These are phyloP conservation scores for Brachionus calyciflorus DNA, from an alignment of 1,140 invertebrate species.

Conservation along the genomic window DNA sequence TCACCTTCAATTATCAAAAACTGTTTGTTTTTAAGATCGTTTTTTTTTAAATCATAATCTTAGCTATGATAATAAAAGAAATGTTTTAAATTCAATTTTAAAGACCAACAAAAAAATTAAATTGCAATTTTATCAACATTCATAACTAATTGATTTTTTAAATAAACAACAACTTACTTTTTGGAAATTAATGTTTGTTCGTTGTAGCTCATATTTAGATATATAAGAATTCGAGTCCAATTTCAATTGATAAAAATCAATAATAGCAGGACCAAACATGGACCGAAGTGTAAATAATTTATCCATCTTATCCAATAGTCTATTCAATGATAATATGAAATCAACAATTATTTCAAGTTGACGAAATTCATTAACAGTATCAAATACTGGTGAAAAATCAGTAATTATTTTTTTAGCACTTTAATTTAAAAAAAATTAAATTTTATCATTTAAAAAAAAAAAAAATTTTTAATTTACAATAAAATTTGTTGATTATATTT, in stretches of 20 bases:
- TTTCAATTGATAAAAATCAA: conserved; percentile 24
- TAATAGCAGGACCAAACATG: conserved; percentile 22
- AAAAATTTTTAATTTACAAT: conserved; percentile 6
- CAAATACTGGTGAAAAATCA: conserved; percentile 26
- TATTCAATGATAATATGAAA: conserved; percentile 4
- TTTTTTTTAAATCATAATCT: too few species aligned
- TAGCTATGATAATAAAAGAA: too few species aligned
- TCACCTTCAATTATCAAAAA: too few species aligned
- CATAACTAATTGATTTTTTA: too few species aligned
- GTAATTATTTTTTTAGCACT: conserved; percentile 22
- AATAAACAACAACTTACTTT: conserved; percentile 4
- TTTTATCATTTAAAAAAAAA: neutral
- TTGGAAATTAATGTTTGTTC: conserved; percentile 22
- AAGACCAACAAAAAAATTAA: too few species aligned
- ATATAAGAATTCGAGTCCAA: conserved; percentile 34
- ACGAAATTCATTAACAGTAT: conserved; percentile 19
- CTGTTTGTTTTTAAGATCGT: too few species aligned
- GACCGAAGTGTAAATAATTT: conserved; percentile 28
- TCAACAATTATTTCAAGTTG: conserved; percentile 36
- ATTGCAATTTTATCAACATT: too few species aligned
- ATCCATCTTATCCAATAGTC: conserved; percentile 23
- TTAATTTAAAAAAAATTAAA: neutral
- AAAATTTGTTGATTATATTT: conserved; percentile 35
- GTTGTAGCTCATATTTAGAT: conserved; percentile 8
- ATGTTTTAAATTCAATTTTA: too few species aligned